Evolutionary conservation across 1,140 invertebrate genomes (phyloP).

Genomic region (Drosophila kanapiae): DNA sequence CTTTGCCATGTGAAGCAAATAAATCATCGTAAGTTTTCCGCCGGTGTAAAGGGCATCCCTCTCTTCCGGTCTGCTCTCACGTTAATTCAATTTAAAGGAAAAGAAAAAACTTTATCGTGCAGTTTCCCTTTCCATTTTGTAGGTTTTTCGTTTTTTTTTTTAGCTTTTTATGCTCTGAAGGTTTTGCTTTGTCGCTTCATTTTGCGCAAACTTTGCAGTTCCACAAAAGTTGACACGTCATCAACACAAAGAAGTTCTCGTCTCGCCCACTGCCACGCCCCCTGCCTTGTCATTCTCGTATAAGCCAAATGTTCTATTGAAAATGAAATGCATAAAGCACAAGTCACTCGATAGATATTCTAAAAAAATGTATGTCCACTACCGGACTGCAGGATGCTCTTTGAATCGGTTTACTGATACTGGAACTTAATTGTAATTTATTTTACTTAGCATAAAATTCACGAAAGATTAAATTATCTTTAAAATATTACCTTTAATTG

Average conservation of each 20-base stretch:
- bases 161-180: slow-evolving; percentile 38
- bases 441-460: background rate
- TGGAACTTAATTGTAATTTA: background rate
- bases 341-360: slow-evolving; percentile 69
- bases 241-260: slow-evolving; percentile 66
- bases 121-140: slow-evolving; percentile 50
- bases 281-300: background rate
- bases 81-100: slow-evolving; percentile 81
- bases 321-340: slow-evolving; percentile 48
- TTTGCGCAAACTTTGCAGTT: slow-evolving; percentile 75
- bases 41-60: slow-evolving; percentile 67
- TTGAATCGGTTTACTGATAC: background rate
- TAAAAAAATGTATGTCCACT: background rate
- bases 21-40: slow-evolving; percentile 80
- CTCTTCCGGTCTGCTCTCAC: slow-evolving; percentile 54
- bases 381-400: background rate
- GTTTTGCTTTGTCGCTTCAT: slow-evolving; percentile 74
- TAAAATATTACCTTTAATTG: background rate
- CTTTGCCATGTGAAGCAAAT: slow-evolving; percentile 82
- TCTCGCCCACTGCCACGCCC: slow-evolving; percentile 15
- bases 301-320: slow-evolving; percentile 46
- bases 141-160: slow-evolving; percentile 39
- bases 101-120: slow-evolving; percentile 68
- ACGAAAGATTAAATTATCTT: too few species aligned
- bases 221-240: slow-evolving; percentile 77